Evolutionary conservation across 1,140 invertebrate species (phyloP).

Genomic region (Drosophila kepulauana): DNA sequence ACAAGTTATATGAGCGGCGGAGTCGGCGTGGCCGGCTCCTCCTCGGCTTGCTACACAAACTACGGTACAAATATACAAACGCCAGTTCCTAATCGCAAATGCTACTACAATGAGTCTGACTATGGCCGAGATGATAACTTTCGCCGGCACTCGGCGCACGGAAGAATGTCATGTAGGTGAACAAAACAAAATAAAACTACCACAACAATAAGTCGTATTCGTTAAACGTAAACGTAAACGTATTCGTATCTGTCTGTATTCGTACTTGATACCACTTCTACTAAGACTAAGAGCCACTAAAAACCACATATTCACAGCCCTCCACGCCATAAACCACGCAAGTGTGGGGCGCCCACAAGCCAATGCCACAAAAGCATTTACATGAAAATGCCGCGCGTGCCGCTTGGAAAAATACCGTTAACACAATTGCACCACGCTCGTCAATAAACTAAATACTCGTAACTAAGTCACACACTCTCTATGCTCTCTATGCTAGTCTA

Average conservation of each 20-base stretch:
- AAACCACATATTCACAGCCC: constrained; percentile 42
- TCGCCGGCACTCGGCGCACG: constrained; percentile 83
- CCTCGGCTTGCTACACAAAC: constrained; percentile 80
- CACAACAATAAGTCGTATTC: constrained; percentile 19
- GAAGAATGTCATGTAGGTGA: constrained; percentile 84
- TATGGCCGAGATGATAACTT: constrained; percentile 78
- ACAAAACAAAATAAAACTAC: neutral
- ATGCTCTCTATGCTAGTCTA: constrained; percentile 38
- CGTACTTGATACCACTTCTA: neutral
- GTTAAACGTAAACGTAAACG: constrained; percentile 19
- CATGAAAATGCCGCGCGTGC: constrained; percentile 70
- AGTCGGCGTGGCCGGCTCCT: constrained; percentile 31
- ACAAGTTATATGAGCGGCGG: constrained; percentile 55
- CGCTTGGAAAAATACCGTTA: constrained; percentile 40
- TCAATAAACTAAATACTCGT: constrained; percentile 38
- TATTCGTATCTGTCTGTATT: constrained; percentile 10
- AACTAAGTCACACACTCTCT: constrained; percentile 26
- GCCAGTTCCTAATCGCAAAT: constrained; percentile 82
- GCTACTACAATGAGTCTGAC: constrained; percentile 78
- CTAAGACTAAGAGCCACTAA: constrained; percentile 34
- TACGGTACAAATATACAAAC: constrained; percentile 84
- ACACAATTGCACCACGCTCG: constrained; percentile 49
- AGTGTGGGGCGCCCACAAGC: constrained; percentile 12
- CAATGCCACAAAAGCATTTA: constrained; percentile 67
- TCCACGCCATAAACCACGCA: constrained; percentile 22